These are phyloP conservation scores for Camptogramma bilineatum DNA, from an alignment of 2,888 invertebrate species.

Conservation along the genomic window DNA sequence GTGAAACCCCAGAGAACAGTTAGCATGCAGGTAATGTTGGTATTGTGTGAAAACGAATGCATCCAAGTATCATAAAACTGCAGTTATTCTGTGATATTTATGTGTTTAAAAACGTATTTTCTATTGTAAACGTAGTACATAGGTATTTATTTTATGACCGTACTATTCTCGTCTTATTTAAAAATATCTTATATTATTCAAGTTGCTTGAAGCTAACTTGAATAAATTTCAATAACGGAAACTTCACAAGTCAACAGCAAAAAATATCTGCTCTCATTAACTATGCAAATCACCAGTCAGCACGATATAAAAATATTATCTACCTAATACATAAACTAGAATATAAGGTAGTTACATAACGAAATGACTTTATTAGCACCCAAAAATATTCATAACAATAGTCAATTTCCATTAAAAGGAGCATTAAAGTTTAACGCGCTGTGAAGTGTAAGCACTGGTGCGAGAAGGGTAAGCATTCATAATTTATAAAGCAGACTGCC, in stretches of 20 bases:
- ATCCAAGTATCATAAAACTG: no score
- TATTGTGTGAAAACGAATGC: no score
- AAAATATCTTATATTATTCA: background rate
- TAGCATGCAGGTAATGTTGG: no score
- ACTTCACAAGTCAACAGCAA: slow-evolving; percentile 20
- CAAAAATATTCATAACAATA: slow-evolving; percentile 36
- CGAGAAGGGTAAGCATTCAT: slow-evolving; percentile 33
- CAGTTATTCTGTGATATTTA: no score
- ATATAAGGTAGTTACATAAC: slow-evolving; percentile 9
- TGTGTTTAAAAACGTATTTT: background rate
- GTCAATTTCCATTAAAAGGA: slow-evolving; percentile 35
- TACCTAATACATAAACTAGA: slow-evolving; percentile 9
- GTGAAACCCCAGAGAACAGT: no score
- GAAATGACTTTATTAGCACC: slow-evolving; percentile 29
- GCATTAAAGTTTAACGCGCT: slow-evolving; percentile 41
- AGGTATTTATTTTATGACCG: background rate
- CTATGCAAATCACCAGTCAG: slow-evolving; percentile 34
- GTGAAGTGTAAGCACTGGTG: slow-evolving; percentile 42
- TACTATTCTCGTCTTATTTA: background rate
- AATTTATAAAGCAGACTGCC: slow-evolving; percentile 31
- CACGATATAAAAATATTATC: slow-evolving; percentile 25
- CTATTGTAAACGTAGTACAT: background rate
- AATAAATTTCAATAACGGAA: slow-evolving; percentile 9
- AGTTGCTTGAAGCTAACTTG: background rate
- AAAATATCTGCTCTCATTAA: slow-evolving; percentile 22